Conservation (phyloP, 92 coral and sea anemone species). For the Pocillopora grandis region DNA sequence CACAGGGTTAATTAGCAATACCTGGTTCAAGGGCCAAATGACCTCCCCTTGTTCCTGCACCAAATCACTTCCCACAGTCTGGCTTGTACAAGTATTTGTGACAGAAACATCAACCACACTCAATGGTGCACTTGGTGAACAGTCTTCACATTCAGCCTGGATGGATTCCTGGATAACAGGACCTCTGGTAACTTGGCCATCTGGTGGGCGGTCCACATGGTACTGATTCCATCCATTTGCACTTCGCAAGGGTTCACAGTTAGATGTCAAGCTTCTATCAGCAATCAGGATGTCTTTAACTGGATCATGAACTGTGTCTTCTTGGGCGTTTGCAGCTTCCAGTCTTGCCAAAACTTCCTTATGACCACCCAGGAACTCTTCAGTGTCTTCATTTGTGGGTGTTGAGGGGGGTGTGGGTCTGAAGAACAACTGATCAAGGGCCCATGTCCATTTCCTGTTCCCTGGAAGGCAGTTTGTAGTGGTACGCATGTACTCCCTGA, state of each 20-base stretch:
- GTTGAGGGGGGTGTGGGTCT: constrained; percentile 20
- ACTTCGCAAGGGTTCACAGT: neutral
- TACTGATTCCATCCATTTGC: constrained; percentile 26
- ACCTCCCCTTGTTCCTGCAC: constrained; percentile 5
- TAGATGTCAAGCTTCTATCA: neutral
- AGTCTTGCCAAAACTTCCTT: no score
- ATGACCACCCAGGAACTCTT: neutral
- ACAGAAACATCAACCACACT: neutral
- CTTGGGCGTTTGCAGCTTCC: neutral
- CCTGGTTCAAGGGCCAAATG: constrained; percentile 30
- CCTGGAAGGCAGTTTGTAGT: neutral
- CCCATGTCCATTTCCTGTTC: constrained; percentile 31
- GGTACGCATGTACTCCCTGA: constrained; percentile 34
- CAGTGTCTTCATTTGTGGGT: constrained; percentile 5
- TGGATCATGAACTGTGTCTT: neutral
- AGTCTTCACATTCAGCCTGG: neutral
- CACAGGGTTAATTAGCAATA: neutral
- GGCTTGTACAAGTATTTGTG: neutral
- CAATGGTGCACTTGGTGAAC: neutral
- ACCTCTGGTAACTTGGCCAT: constrained; percentile 9
- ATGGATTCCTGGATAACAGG: neutral
- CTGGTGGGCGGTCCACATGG: constrained; percentile 48
- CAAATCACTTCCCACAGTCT: neutral
- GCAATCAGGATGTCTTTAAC: neutral
- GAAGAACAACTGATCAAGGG: constrained; percentile 53